A percentile compares a stretch with the other conserved stretches of the same genome.
phyloP scores from a whole-genome alignment of 2,888 invertebrate genomes.

The Nomada lathburiana region DNA sequence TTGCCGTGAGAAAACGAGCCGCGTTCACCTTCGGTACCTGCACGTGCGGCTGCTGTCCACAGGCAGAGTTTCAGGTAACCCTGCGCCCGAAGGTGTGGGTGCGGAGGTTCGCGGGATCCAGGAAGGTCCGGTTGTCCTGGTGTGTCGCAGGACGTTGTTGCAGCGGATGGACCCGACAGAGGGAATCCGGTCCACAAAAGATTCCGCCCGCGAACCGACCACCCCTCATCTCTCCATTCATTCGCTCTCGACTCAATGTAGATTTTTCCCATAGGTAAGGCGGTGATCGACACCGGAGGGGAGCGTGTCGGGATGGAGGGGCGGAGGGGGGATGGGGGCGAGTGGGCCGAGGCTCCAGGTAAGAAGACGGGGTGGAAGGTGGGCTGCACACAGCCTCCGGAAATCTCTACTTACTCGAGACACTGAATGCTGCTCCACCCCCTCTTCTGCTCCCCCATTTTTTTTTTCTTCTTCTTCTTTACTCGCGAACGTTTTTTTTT shows the following conservation, averaged over 20 bases:
- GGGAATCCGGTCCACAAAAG: conserved; percentile 81
- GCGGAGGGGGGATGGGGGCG: conserved; percentile 1
- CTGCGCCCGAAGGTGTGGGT: conserved; percentile 40
- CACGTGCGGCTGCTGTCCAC: conserved; percentile 51
- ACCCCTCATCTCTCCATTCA: conserved; percentile 75
- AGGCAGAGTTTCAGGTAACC: conserved; percentile 59
- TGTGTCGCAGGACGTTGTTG: conserved; percentile 53
- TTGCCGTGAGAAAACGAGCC: conserved; percentile 68
- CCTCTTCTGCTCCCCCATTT: conserved; percentile 22
- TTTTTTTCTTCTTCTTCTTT: conserved; percentile 8
- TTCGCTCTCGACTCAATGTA: conserved; percentile 78
- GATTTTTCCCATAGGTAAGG: conserved; percentile 79
- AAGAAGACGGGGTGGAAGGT: conserved; percentile 74
- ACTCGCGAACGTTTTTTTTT: conserved; percentile 20
- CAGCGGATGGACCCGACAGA: conserved; percentile 64
- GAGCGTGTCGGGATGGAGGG: conserved; percentile 11
- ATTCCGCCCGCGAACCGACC: conserved; percentile 73
- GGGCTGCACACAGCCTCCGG: conserved; percentile 75
- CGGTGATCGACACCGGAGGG: conserved; percentile 26
- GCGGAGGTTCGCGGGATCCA: conserved; percentile 39
- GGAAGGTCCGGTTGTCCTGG: conserved; percentile 40
- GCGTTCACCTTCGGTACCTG: conserved; percentile 47
- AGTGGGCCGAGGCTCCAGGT: conserved; percentile 70
- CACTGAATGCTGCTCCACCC: conserved; percentile 77
- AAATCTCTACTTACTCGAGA: conserved; percentile 83